These are phyloP conservation scores for Oryctolagus cuniculus DNA, from an alignment of 2,113 vertebrate species.

Conservation along the genomic window DNA sequence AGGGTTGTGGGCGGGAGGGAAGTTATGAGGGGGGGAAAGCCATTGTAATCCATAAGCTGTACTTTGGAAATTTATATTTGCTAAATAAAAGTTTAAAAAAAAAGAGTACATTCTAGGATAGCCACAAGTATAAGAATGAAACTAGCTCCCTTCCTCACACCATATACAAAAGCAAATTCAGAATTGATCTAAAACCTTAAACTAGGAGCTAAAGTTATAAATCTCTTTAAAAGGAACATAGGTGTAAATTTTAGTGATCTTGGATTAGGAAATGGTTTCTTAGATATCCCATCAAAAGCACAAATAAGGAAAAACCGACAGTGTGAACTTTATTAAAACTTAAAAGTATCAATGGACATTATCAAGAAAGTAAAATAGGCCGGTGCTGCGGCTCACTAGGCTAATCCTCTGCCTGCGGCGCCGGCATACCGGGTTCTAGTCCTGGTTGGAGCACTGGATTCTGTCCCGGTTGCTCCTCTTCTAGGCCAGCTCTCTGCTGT, in stretches of 20 bases:
- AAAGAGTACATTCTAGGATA: neutral
- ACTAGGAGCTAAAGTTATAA: neutral
- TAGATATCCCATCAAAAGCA: neutral
- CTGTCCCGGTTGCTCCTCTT: no score
- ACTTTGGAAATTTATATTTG: no score
- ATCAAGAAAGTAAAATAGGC: slow-evolving; percentile 33
- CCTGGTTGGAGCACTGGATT: no score
- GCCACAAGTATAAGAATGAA: neutral
- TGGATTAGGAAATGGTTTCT: neutral
- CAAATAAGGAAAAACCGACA: neutral
- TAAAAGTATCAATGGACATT: neutral
- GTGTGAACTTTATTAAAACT: neutral
- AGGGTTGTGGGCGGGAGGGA: no score
- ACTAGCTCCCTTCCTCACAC: neutral
- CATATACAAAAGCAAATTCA: slow-evolving; percentile 4
- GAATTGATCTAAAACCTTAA: neutral
- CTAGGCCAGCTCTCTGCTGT: no score
- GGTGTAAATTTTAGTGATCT: neutral
- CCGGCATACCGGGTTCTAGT: no score
- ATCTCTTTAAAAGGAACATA: neutral
- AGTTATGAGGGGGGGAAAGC: no score
- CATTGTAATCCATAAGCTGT: no score
- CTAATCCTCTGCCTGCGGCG: no score
- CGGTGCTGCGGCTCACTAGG: no score
- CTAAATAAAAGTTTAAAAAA: no score